A percentile compares a stretch with the other conserved stretches of the same genome.
These are phyloP conservation scores for Hyles lineata DNA, from an alignment of 2,888 invertebrate genomes.

Conservation along the genomic window DNA sequence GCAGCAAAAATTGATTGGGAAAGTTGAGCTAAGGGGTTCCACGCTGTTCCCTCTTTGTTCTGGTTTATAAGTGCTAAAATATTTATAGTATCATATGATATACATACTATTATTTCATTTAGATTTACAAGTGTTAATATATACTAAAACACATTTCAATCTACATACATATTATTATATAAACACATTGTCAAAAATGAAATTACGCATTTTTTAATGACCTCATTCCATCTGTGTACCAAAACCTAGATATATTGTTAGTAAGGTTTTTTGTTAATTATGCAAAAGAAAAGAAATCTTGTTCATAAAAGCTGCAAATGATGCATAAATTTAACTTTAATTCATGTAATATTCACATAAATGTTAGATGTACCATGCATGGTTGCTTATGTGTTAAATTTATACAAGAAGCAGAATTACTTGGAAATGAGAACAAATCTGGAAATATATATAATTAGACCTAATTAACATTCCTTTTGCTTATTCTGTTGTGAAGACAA, in stretches of 20 bases:
- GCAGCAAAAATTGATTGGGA: slow-evolving; percentile 63
- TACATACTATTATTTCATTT: slow-evolving; percentile 4
- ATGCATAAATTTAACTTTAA: background rate
- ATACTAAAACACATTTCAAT: background rate
- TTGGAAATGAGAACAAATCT: no score
- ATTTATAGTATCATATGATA: slow-evolving; percentile 28
- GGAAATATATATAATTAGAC: no score
- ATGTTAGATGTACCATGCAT: background rate
- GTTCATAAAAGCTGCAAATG: background rate
- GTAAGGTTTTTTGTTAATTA: background rate
- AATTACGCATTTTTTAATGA: no score
- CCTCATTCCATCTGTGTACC: no score
- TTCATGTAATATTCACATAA: background rate
- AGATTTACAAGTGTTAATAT: no score
- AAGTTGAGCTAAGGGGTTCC: slow-evolving; percentile 71
- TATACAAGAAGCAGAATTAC: no score
- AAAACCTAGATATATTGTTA: background rate
- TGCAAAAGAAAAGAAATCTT: background rate
- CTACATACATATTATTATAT: no score
- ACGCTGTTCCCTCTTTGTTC: slow-evolving; percentile 58
- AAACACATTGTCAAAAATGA: no score
- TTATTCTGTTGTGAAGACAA: no score
- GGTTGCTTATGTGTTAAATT: background rate
- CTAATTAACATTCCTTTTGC: no score
- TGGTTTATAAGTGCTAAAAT: slow-evolving; percentile 64